Evolutionary conservation across 2,888 invertebrate genomes (phyloP), one percentile per base, ranked within the genome.

Genomic region (Epistrophe grossulariae): DNA sequence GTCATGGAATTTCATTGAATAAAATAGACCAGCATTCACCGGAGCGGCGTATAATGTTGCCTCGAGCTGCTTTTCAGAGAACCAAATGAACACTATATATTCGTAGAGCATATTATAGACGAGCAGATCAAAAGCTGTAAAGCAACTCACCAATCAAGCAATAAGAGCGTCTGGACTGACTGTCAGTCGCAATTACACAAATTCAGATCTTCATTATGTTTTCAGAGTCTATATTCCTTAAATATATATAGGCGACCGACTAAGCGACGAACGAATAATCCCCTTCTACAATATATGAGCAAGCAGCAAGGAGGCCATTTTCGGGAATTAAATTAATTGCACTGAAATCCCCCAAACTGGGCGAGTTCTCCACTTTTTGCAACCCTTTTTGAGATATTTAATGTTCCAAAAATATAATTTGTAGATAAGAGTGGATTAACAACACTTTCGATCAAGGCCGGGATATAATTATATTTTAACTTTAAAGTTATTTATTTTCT

Each of bases 1-100:
- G 64, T 48, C 71, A n/a, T 48, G 48, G 70, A 79, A 79, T 83
- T 87, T 83, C 87, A 87, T 87, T 87, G 71, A 87, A 83, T 62
- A 74, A 77, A 76, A 73, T 60, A 19, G 57, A 38, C 6, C 15
- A 3, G 24, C 28, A 28, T 55, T 28, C 66, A 66, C 43, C 38
- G 13, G 50, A 35, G 17, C 11, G 28, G 17, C n/a, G 13, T 15
- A 38, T 0, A 4, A 15, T 8, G n/a, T 45, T 48, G 48, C 48
- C 17, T 45, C 8, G 43, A 71, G 40, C 64, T n/a, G 19, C 28
- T n/a, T 8, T 62, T 2, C 3, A 24, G 31, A 35, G 15, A 13
- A 17, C 17, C 57, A 11, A n/a, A n/a, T 24, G 24, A 66, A 55
- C 24, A 35, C 17, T 1, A n/a, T 3, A n/a, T 3, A 11, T 10